Conservation (phyloP, 2,797 vertebrate species). For the Lagorchestes hirsutus region DNA sequence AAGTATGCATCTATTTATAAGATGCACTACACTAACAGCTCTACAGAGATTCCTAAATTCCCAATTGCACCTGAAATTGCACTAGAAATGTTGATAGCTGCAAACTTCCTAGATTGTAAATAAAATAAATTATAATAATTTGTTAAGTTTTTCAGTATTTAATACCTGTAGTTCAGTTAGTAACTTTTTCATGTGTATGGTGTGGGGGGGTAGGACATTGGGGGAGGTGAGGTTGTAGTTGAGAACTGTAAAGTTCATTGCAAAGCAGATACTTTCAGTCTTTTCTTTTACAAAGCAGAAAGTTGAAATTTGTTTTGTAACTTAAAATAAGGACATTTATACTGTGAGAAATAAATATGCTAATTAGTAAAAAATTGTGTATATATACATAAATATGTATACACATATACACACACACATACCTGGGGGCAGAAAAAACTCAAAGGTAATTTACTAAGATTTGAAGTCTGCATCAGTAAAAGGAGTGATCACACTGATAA, state of each 20-base stretch:
- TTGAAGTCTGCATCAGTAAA: not conserved
- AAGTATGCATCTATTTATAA: conserved; percentile 99
- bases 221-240: conserved; percentile 83
- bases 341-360: conserved; percentile 87
- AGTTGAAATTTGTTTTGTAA: conserved; percentile 86
- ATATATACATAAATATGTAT: too few species aligned
- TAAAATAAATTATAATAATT: conserved; percentile 91
- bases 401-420: too few species aligned
- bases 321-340: conserved; percentile 85
- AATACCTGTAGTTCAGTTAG: conserved; percentile 88
- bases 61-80: conserved; percentile 99
- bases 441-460: not conserved
- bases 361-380: conserved; percentile 78
- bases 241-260: conserved; percentile 84
- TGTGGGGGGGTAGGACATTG: conserved; percentile 74
- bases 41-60: conserved; percentile 99
- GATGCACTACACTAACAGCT: conserved; percentile 99
- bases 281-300: conserved; percentile 83
- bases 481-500: not conserved
- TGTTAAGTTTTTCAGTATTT: conserved; percentile 91
- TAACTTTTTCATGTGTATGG: conserved; percentile 90
- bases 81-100: conserved; percentile 99
- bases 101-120: conserved; percentile 99
- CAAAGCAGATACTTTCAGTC: conserved; percentile 81
- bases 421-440: not conserved